Evolutionary conservation across 2,797 vertebrate genomes (phyloP).

Genomic region (Diceros bicornis): DNA sequence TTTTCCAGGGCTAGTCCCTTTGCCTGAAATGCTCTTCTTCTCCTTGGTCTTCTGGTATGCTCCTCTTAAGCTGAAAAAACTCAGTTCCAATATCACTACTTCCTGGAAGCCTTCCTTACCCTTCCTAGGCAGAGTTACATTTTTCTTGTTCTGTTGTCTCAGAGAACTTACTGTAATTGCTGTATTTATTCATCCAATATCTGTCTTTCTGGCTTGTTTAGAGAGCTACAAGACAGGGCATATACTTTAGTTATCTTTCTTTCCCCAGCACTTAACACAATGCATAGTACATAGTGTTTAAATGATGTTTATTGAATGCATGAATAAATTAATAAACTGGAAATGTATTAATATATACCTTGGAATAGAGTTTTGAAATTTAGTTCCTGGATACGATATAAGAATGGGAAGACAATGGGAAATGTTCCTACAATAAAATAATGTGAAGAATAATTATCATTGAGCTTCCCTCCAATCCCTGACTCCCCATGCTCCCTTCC

Average conservation of each 20-base stretch:
- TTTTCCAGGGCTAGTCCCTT: neutral
- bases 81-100: neutral
- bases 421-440: neutral
- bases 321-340: constrained; percentile 28
- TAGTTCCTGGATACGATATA: neutral
- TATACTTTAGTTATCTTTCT: constrained; percentile 48
- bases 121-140: neutral
- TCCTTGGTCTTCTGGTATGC: neutral
- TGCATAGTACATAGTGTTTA: neutral
- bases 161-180: neutral
- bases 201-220: constrained; percentile 22
- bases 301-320: neutral
- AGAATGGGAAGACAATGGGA: neutral
- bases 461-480: neutral
- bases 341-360: neutral
- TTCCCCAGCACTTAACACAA: constrained; percentile 20
- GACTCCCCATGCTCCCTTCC: neutral
- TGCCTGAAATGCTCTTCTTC: neutral
- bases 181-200: neutral
- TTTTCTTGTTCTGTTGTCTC: neutral
- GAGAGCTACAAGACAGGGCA: neutral
- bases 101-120: constrained; percentile 2
- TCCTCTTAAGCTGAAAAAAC: neutral
- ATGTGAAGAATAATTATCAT: neutral
- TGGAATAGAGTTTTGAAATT: constrained; percentile 18